Evolutionary conservation across 1,140 invertebrate species (phyloP).

Genomic region (Eciton burchellii): DNA sequence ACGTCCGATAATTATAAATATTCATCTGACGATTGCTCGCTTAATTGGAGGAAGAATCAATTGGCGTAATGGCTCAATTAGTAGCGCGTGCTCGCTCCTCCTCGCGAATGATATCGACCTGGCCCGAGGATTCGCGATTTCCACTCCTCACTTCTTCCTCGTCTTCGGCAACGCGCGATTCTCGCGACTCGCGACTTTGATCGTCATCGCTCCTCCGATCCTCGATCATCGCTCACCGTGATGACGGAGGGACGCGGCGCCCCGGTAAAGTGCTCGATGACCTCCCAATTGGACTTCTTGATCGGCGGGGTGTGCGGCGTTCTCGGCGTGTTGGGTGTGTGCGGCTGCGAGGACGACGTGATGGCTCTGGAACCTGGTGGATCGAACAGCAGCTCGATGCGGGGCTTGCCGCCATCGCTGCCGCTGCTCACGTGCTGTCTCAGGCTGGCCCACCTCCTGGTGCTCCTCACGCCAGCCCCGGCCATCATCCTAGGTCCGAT

Average conservation of each 20-base stretch:
- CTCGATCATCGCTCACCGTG: constrained; percentile 78
- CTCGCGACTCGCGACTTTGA: too few species aligned
- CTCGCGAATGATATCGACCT: neutral
- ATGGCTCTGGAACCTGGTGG: constrained; percentile 80
- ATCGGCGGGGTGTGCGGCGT: constrained; percentile 86
- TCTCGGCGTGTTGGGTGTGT: constrained; percentile 78
- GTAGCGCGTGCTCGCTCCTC: neutral
- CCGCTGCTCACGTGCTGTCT: constrained; percentile 81
- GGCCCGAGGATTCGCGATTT: constrained; percentile 5
- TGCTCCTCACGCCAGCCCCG: constrained; percentile 77
- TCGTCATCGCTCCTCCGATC: too few species aligned
- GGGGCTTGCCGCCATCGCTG: constrained; percentile 75
- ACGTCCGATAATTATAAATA: constrained; percentile 7
- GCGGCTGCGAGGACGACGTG: constrained; percentile 80
- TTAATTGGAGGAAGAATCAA: constrained; percentile 6
- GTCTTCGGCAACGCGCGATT: too few species aligned
- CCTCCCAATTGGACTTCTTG: constrained; percentile 94
- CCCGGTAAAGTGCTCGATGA: constrained; percentile 92
- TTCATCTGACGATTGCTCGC: constrained; percentile 4
- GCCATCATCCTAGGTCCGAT: constrained; percentile 70
- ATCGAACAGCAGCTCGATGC: constrained; percentile 79
- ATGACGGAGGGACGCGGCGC: constrained; percentile 83
- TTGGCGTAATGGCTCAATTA: neutral
- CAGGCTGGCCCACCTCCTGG: constrained; percentile 85
- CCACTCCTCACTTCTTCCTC: too few species aligned